Conservation (phyloP, 2,888 invertebrate genomes). For the Apamea epomidion region DNA sequence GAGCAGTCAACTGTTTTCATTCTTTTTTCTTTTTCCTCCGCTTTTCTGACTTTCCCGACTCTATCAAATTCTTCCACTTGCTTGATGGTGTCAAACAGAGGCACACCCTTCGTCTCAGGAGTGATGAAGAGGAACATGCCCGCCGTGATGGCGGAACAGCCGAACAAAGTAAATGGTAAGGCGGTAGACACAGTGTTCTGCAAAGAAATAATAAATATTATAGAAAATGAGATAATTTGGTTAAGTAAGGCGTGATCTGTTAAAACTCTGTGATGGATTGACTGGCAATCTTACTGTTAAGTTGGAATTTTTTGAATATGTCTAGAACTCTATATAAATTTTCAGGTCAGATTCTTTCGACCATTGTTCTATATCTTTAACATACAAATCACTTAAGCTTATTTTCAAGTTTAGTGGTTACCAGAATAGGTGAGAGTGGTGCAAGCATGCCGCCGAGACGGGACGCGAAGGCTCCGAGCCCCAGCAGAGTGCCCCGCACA, state of each 20-base stretch:
- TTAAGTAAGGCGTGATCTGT: not conserved
- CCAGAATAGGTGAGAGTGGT: slow-evolving; percentile 91
- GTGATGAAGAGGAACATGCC: slow-evolving; percentile 77
- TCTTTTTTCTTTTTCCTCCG: slow-evolving; percentile 28
- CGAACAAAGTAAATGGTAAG: slow-evolving; percentile 85
- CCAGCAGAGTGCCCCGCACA: slow-evolving; percentile 91
- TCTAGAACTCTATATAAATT: not conserved
- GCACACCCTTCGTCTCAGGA: slow-evolving; percentile 82
- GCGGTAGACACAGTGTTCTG: slow-evolving; percentile 82
- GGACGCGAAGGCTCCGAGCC: slow-evolving; percentile 90
- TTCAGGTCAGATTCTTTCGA: too few species aligned
- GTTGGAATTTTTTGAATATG: not conserved
- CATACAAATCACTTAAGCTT: not conserved
- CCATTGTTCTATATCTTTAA: not conserved
- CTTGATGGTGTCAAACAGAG: slow-evolving; percentile 82
- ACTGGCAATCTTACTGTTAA: not conserved
- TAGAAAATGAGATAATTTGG: not conserved
- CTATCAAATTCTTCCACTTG: slow-evolving; percentile 75
- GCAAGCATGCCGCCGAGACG: slow-evolving; percentile 91
- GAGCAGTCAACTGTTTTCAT: slow-evolving; percentile 25
- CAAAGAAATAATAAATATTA: slow-evolving; percentile 64
- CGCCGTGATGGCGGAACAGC: slow-evolving; percentile 77
- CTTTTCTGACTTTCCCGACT: slow-evolving; percentile 14
- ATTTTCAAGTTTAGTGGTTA: slow-evolving; percentile 61
- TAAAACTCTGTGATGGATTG: not conserved